phyloP scores from a whole-genome alignment of 1,140 invertebrate genomes.

The Linepithema humile region DNA sequence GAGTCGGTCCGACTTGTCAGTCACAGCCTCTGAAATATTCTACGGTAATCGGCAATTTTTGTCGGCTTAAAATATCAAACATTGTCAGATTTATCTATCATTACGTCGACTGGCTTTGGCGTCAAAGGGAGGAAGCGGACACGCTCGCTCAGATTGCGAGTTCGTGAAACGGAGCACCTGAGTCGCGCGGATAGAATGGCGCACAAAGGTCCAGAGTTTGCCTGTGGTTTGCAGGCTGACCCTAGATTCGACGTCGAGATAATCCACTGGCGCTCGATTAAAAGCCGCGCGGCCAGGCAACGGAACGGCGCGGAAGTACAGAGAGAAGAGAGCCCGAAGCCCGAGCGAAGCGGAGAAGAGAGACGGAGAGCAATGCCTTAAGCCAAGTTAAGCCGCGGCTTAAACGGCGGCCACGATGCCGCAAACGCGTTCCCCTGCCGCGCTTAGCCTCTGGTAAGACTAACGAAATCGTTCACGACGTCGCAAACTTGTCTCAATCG shows the following conservation, averaged over 20 bases:
- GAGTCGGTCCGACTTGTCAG: no score
- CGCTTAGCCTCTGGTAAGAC: background rate
- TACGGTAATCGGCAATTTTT: no score
- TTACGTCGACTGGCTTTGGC: background rate
- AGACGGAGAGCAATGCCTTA: slow-evolving; percentile 48
- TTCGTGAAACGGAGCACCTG: slow-evolving; percentile 24
- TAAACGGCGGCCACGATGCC: slow-evolving; percentile 57
- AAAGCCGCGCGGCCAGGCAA: slow-evolving; percentile 60
- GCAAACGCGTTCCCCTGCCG: slow-evolving; percentile 46
- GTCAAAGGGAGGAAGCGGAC: slow-evolving; percentile 7
- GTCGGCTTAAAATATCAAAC: background rate
- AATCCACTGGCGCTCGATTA: slow-evolving; percentile 65
- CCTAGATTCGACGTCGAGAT: slow-evolving; percentile 60
- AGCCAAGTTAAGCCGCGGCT: slow-evolving; percentile 65
- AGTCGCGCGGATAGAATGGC: slow-evolving; percentile 18
- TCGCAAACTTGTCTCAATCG: slow-evolving; percentile 37
- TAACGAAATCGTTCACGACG: slow-evolving; percentile 42
- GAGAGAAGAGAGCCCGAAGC: background rate
- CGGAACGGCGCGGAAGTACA: slow-evolving; percentile 60
- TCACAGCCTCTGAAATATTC: no score
- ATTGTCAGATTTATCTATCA: background rate
- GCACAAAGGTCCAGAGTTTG: slow-evolving; percentile 34
- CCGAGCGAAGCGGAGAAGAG: background rate
- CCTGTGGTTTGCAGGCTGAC: slow-evolving; percentile 30
- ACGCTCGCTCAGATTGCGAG: background rate